Conservation (phyloP, 37 sponge, comb jelly and placozoan genomes). For the Agelas oroides region DNA sequence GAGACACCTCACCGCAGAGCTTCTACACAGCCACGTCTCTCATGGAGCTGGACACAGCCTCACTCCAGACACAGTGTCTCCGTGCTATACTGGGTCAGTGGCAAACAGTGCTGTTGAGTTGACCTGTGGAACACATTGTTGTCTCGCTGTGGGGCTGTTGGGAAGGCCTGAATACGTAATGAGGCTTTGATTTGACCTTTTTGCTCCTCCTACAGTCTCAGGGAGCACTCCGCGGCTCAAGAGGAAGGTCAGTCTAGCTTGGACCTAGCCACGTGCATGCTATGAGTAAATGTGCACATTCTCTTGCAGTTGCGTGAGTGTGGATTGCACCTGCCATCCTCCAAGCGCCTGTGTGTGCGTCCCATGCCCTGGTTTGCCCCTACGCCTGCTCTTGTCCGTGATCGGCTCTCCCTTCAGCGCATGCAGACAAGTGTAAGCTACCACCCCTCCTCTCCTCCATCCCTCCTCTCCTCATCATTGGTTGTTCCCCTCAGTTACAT, state of each 20-base stretch:
- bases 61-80: neutral
- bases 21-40: slow-evolving; percentile 1
- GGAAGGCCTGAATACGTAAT: no score
- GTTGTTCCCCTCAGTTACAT: no score
- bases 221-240: slow-evolving; percentile 42
- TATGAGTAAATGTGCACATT: neutral
- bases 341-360: slow-evolving; percentile 47
- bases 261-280: neutral
- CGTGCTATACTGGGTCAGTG: slow-evolving; percentile 22
- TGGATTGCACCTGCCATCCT: slow-evolving; percentile 6
- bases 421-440: slow-evolving; percentile 46
- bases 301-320: slow-evolving; percentile 35
- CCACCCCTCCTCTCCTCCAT: neutral
- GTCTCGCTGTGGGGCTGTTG: no score
- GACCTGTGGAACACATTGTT: no score
- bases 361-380: slow-evolving; percentile 9
- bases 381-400: neutral
- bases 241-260: slow-evolving; percentile 44
- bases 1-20: neutral
- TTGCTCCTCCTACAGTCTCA: neutral
- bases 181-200: neutral
- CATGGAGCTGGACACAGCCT: slow-evolving; percentile 5
- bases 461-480: neutral
- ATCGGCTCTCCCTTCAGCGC: slow-evolving; percentile 1
- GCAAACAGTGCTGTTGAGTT: no score